phyloP scores from a whole-genome alignment of 1,140 invertebrate species.

The Agrilus planipennis region DNA sequence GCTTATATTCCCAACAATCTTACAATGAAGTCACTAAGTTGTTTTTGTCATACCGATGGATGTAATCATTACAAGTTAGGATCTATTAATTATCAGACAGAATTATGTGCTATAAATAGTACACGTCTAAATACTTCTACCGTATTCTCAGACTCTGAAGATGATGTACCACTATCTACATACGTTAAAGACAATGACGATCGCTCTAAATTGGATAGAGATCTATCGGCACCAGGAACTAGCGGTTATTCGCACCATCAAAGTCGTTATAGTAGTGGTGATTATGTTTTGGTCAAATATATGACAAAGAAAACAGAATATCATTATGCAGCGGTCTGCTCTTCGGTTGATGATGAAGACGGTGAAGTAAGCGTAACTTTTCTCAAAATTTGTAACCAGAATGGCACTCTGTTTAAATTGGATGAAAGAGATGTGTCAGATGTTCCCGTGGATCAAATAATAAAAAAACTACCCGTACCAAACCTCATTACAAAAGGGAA shows the following conservation, averaged over 20 bases:
- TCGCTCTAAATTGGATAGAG: background rate
- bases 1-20: background rate
- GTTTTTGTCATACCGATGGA: background rate
- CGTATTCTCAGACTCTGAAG: background rate
- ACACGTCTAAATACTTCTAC: constrained; percentile 2
- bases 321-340: background rate
- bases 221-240: background rate
- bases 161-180: background rate
- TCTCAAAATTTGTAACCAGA: constrained; percentile 8
- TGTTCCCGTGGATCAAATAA: too few relatives aligned
- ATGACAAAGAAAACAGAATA: background rate
- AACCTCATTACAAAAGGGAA: too few relatives aligned
- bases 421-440: constrained; percentile 8
- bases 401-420: constrained; percentile 9
- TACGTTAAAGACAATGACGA: background rate
- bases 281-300: constrained; percentile 4
- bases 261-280: constrained; percentile 1
- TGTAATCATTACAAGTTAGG: constrained; percentile 1
- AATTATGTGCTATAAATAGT: too few relatives aligned
- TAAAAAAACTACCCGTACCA: too few relatives aligned
- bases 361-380: constrained; percentile 1
- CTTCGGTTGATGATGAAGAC: background rate
- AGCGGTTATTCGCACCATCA: too few relatives aligned
- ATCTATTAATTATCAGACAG: constrained; percentile 1
- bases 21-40: constrained; percentile 1